phyloP scores from a whole-genome alignment of 2,113 vertebrate species.

The Chlorodrepanis virens region DNA sequence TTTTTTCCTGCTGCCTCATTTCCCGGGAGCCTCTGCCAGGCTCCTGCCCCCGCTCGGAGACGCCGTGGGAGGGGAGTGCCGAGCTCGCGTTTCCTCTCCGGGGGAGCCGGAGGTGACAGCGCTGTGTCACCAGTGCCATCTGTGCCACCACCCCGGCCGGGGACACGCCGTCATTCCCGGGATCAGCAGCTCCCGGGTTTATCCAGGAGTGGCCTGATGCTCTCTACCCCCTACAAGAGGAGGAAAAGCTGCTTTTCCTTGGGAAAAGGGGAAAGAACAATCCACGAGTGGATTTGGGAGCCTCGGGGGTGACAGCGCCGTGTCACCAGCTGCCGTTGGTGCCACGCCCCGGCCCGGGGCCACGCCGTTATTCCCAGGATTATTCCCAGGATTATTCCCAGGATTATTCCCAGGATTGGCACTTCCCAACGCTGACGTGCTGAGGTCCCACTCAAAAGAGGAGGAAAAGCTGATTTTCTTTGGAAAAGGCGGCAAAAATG shows the following conservation, averaged over 20 bases:
- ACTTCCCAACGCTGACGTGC: neutral
- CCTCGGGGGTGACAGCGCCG: neutral
- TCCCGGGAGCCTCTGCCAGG: neutral
- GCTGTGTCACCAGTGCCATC: neutral
- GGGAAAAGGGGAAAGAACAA: neutral
- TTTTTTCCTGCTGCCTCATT: neutral
- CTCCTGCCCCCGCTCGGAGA: neutral
- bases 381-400: too few species aligned
- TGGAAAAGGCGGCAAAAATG: rapidly evolving
- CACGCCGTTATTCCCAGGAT: neutral
- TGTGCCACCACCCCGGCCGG: neutral
- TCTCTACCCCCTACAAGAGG: rapidly evolving
- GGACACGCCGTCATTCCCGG: neutral
- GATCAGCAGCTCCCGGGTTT: too few species aligned
- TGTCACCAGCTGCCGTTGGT: neutral
- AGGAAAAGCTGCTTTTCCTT: neutral
- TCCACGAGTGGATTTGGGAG: neutral
- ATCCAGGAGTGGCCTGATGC: neutral
- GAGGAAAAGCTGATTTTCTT: neutral
- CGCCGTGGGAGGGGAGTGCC: neutral
- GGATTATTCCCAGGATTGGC: neutral
- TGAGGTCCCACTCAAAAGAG: neutral
- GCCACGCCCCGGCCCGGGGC: neutral
- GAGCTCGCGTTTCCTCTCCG: neutral
- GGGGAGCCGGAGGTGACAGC: neutral